Evolutionary conservation across 2,888 invertebrate genomes (phyloP).

Genomic region (Vandiemenella viatica): DNA sequence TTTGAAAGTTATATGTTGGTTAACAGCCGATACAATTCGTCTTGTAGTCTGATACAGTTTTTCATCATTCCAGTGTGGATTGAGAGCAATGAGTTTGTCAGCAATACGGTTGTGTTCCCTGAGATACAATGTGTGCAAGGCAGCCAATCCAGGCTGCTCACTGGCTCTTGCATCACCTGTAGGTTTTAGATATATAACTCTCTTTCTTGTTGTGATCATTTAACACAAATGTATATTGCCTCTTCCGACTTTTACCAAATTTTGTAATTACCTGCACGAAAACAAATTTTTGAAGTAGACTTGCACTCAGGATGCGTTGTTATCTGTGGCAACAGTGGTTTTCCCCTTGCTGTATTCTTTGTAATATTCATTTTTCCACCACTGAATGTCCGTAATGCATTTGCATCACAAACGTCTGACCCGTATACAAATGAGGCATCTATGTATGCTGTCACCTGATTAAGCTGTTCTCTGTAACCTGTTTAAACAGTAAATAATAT

Average conservation of each 20-base stretch:
- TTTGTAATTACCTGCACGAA: slow-evolving; percentile 24
- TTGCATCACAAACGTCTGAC: slow-evolving; percentile 30
- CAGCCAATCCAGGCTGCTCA: slow-evolving; percentile 33
- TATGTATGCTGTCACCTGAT: slow-evolving; percentile 33
- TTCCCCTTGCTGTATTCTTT: slow-evolving; percentile 23
- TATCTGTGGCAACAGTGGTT: slow-evolving; percentile 30
- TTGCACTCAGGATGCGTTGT: slow-evolving; percentile 30
- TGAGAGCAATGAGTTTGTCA: slow-evolving; percentile 24
- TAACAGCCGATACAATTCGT: slow-evolving; percentile 24
- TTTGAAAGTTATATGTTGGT: slow-evolving; percentile 26
- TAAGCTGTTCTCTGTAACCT: slow-evolving; percentile 35
- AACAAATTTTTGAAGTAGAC: slow-evolving; percentile 28
- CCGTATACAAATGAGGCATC: slow-evolving; percentile 34
- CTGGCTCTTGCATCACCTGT: slow-evolving; percentile 30
- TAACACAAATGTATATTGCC: background rate
- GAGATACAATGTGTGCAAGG: slow-evolving; percentile 31
- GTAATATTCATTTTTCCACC: slow-evolving; percentile 28
- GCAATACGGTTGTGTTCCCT: slow-evolving; percentile 33
- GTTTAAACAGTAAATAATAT: background rate
- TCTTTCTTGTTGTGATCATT: background rate
- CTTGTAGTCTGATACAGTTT: slow-evolving; percentile 25
- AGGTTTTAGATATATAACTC: too few relatives aligned
- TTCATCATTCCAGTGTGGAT: slow-evolving; percentile 30
- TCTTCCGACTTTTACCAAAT: background rate
- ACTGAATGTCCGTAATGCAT: slow-evolving; percentile 26